Evolutionary conservation across 2,113 vertebrate species (phyloP).

Genomic region (Telmatochromis sp.): DNA sequence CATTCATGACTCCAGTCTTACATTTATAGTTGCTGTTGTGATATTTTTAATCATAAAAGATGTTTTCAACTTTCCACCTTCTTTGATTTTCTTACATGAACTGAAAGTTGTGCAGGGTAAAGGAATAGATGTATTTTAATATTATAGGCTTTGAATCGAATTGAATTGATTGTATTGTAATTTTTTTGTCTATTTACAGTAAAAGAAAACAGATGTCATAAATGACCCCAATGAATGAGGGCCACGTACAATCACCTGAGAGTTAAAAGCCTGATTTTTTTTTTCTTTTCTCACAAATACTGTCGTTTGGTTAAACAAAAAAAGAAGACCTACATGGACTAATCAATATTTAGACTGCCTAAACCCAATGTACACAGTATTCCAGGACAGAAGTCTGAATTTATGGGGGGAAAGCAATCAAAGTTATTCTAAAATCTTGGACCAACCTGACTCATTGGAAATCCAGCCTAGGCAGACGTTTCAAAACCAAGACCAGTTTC

Average conservation of each 20-base stretch:
- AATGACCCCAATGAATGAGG: not conserved
- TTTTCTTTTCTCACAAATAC: not conserved
- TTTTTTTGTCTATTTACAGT: not conserved
- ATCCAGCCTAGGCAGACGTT: not conserved
- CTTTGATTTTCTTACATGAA: not conserved
- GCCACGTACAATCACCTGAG: not conserved
- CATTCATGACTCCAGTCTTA: not conserved
- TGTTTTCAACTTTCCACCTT: not conserved
- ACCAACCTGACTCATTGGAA: not conserved
- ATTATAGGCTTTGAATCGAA: not conserved
- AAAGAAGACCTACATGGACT: not conserved
- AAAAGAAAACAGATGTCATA: not conserved
- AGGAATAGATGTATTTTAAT: not conserved
- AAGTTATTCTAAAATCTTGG: not conserved
- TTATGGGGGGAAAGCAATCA: not conserved
- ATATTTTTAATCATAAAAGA: not conserved
- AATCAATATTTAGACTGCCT: accelerated
- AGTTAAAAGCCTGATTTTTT: not conserved
- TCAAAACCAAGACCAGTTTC: not conserved
- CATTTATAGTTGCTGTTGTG: not conserved
- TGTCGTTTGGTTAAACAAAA: accelerated
- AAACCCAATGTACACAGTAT: not conserved
- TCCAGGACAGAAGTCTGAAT: not conserved
- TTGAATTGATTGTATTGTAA: not conserved
- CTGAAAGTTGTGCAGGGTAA: not conserved